Percentiles rank a stretch among this genome's conserved stretches.
Conservation (phyloP, 2,797 vertebrate genomes). For the Acomys russatus region DNA sequence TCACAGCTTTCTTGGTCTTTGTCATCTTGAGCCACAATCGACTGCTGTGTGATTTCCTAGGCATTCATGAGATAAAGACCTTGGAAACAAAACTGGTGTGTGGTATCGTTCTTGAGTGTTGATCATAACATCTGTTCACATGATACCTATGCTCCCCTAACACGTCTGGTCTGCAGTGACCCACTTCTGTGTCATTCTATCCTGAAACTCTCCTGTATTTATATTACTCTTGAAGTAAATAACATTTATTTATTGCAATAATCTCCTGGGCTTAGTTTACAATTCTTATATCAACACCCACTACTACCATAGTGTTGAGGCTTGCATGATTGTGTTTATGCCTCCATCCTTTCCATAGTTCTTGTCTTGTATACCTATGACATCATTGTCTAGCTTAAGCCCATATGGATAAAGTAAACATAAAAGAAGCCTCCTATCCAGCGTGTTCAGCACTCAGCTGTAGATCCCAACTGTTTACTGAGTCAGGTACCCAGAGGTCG, state of each 20-base stretch:
- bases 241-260: neutral
- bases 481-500: neutral
- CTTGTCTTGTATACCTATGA: neutral
- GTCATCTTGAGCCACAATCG: neutral
- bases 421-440: neutral
- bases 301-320: neutral
- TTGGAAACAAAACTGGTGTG: neutral
- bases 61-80: neutral
- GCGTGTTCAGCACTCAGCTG: neutral
- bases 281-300: neutral
- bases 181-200: conserved; percentile 26
- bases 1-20: neutral
- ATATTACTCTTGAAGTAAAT: neutral
- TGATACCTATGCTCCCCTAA: neutral
- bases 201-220: neutral
- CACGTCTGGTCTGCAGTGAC: neutral
- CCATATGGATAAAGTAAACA: neutral
- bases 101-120: neutral
- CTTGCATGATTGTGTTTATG: neutral
- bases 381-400: neutral
- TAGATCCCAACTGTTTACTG: conserved; percentile 14
- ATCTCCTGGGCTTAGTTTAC: neutral
- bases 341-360: neutral
- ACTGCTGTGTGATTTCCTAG: conserved; percentile 7
- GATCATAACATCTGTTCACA: neutral